phyloP scores from a whole-genome alignment of 2,113 vertebrate species.

The Petaurus breviceps region DNA sequence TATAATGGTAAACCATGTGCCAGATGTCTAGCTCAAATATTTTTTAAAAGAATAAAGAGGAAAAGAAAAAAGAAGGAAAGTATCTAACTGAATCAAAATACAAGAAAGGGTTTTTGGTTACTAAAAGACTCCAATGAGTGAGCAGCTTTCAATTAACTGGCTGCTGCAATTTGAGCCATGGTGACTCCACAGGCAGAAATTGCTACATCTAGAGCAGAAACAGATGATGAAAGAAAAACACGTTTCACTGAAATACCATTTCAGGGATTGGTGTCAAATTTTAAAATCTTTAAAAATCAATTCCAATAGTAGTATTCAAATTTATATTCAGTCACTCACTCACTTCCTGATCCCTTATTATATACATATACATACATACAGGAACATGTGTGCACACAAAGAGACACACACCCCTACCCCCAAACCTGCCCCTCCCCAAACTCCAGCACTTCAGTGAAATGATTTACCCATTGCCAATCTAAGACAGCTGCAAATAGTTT shows the following conservation, averaged over 20 bases:
- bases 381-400: not conserved
- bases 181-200: constrained; percentile 40
- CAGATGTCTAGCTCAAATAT: not conserved
- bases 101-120: not conserved
- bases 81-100: constrained; percentile 35
- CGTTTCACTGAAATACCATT: constrained; percentile 46
- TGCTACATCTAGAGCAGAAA: constrained; percentile 29
- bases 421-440: not conserved
- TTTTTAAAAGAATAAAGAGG: not conserved
- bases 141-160: constrained; percentile 48
- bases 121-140: constrained; percentile 32
- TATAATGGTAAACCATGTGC: not conserved
- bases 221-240: constrained; percentile 48
- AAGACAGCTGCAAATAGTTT: not conserved
- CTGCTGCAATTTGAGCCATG: not conserved
- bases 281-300: constrained; percentile 39
- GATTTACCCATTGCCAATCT: not conserved
- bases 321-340: not conserved
- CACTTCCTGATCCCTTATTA: not conserved
- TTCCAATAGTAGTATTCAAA: not conserved
- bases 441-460: constrained; percentile 15
- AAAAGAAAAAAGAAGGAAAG: not conserved
- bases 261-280: constrained; percentile 31
- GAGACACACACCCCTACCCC: too few species aligned
- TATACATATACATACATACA: not conserved